Conservation (phyloP, 2,113 vertebrate species). For the Podarcis cretensis region DNA sequence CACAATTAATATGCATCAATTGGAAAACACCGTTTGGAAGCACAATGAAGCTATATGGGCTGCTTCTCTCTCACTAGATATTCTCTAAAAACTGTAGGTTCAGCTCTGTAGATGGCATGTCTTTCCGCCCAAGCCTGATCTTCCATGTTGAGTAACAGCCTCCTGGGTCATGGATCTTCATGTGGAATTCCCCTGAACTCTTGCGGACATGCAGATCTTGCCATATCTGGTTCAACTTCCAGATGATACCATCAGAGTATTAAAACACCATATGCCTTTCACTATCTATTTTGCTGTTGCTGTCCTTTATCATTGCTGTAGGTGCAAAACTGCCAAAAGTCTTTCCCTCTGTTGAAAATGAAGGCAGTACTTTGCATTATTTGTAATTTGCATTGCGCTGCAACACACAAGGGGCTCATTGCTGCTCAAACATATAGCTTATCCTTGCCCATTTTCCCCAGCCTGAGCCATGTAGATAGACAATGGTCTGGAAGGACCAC, state of each 20-base stretch:
- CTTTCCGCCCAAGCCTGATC: neutral
- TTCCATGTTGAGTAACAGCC: neutral
- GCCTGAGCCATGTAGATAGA: rapidly evolving
- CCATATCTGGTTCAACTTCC: neutral
- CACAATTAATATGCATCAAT: neutral
- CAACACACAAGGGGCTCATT: neutral
- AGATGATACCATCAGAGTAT: neutral
- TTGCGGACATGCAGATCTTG: neutral
- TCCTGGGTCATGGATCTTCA: neutral
- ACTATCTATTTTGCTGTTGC: neutral
- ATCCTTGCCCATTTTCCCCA: neutral
- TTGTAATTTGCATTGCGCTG: neutral
- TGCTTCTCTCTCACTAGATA: neutral
- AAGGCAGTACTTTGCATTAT: neutral
- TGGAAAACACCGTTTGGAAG: neutral
- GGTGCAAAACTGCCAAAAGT: neutral
- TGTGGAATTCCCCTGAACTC: neutral
- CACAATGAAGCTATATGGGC: neutral
- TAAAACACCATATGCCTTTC: neutral
- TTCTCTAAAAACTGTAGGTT: neutral
- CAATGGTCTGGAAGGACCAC: neutral
- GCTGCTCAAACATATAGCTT: neutral
- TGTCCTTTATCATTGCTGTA: neutral
- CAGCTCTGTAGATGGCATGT: too few relatives aligned
- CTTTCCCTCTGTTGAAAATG: neutral